These are phyloP conservation scores for Gymnothorax javanicus DNA, from an alignment of 2,797 vertebrate genomes.

Conservation along the genomic window DNA sequence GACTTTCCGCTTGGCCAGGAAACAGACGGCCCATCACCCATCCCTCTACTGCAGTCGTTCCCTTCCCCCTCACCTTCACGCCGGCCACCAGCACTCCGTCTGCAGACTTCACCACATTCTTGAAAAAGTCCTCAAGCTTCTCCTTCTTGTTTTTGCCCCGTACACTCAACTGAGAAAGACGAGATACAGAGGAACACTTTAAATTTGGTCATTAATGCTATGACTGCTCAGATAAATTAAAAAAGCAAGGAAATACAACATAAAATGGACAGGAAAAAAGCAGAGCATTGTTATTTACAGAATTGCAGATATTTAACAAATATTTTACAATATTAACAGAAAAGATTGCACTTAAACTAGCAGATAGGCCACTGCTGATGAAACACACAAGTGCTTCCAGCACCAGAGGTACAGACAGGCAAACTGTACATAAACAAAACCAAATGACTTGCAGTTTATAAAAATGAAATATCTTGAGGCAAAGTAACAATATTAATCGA, in stretches of 20 bases:
- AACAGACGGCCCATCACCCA: not conserved
- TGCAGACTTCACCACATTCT: constrained; percentile 97
- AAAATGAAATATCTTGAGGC: not conserved
- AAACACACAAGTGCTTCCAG: not conserved
- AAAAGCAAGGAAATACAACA: not conserved
- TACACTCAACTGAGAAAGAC: constrained; percentile 85
- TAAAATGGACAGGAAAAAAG: not conserved
- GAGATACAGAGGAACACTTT: constrained; percentile 27
- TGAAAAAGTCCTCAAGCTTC: constrained; percentile 98
- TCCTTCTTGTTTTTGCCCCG: constrained; percentile 99
- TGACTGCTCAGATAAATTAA: not conserved
- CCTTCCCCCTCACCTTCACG: constrained; percentile 82
- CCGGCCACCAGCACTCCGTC: constrained; percentile 95
- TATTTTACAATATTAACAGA: not conserved
- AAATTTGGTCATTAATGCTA: not conserved
- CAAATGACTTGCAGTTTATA: not conserved
- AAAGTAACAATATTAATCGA: not conserved
- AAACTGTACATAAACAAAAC: not conserved
- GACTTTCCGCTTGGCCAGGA: not conserved
- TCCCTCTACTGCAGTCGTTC: not conserved
- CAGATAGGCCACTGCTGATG: not conserved
- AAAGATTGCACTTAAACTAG: not conserved
- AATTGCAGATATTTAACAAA: not conserved
- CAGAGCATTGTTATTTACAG: not conserved
- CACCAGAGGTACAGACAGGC: not conserved